phyloP scores from a whole-genome alignment of 2,797 vertebrate species.

The Pangasius macronema region DNA sequence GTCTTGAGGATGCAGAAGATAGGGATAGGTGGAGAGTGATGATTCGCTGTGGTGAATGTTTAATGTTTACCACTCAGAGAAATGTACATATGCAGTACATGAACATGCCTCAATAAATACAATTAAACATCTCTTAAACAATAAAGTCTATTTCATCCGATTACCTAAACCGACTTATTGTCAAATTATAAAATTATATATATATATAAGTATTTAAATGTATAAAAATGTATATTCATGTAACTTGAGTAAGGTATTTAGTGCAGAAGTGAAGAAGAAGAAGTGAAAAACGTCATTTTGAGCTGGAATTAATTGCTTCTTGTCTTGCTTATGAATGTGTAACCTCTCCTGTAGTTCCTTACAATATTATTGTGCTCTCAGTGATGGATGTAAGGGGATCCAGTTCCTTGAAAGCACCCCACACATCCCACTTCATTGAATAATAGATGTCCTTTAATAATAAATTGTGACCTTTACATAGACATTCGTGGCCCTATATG shows the following conservation, averaged over 20 bases:
- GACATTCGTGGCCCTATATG: not conserved
- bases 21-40: no score
- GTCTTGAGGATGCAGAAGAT: no score
- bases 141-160: no score
- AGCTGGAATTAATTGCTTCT: not conserved
- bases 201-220: not conserved
- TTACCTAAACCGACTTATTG: no score
- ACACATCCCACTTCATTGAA: not conserved
- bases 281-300: not conserved
- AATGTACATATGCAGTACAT: not conserved
- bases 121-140: no score
- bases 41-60: no score
- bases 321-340: not conserved
- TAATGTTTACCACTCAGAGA: not conserved
- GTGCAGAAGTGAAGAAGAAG: not conserved
- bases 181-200: not conserved
- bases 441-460: conserved; percentile 24
- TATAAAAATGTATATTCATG: not conserved
- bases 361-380: not conserved
- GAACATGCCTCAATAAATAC: no score
- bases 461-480: conserved; percentile 27
- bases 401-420: not conserved
- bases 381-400: not conserved
- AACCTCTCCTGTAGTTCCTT: not conserved
- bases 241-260: not conserved